phyloP scores from a whole-genome alignment of 2,888 invertebrate species.

The Trachelus tabidus region DNA sequence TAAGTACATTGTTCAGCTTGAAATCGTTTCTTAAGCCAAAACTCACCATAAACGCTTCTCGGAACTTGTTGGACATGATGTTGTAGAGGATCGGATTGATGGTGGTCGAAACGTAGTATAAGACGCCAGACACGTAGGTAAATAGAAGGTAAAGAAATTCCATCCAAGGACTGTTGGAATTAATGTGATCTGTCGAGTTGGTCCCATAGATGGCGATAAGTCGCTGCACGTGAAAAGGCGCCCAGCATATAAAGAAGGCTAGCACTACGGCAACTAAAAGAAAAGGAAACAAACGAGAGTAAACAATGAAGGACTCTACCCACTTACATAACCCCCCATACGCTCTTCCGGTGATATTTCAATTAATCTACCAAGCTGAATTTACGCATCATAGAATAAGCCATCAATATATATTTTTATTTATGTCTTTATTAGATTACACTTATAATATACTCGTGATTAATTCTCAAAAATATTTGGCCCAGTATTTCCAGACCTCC shows the following conservation, averaged over 20 bases:
- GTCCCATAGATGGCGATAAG: slow-evolving; percentile 82
- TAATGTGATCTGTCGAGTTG: slow-evolving; percentile 59
- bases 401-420: no score
- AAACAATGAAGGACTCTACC: no score
- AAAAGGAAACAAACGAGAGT: slow-evolving; percentile 25
- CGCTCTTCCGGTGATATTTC: no score
- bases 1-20: neutral
- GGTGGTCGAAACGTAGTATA: slow-evolving; percentile 92
- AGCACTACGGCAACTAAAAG: slow-evolving; percentile 87
- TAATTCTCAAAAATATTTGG: no score
- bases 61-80: slow-evolving; percentile 94
- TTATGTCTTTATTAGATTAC: no score
- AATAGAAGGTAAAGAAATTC: slow-evolving; percentile 75
- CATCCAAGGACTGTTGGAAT: slow-evolving; percentile 61
- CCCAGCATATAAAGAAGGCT: slow-evolving; percentile 91
- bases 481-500: no score
- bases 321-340: no score
- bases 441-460: no score
- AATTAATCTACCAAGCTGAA: no score
- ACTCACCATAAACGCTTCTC: slow-evolving; percentile 90
- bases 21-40: slow-evolving; percentile 21
- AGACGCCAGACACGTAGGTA: slow-evolving; percentile 87
- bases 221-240: slow-evolving; percentile 93
- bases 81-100: slow-evolving; percentile 94
- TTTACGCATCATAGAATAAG: no score